Percentiles rank a stretch among this genome's conserved stretches.
phyloP scores from a whole-genome alignment of 2,113 vertebrate species.

The Xiphorhynchus elegans region DNA sequence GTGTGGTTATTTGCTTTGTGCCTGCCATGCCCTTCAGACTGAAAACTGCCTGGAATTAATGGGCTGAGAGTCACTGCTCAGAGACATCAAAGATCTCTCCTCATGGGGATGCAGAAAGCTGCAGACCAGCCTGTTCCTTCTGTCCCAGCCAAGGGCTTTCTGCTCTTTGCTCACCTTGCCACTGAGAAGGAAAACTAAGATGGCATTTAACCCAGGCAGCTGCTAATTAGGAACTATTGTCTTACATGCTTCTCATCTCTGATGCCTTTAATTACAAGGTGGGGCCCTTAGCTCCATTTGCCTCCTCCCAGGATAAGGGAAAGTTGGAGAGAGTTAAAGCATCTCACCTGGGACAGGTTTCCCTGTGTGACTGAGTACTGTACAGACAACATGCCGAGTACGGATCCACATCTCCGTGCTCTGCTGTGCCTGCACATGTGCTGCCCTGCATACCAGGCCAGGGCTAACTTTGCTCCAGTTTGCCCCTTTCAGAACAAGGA shows the following conservation, averaged over 20 bases:
- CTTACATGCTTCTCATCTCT: not conserved
- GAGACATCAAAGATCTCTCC: not conserved
- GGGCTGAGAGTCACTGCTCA: not conserved
- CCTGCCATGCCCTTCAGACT: not conserved
- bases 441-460: not conserved
- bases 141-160: not conserved
- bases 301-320: not conserved
- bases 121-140: not conserved
- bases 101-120: not conserved
- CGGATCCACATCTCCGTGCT: not conserved
- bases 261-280: conserved; percentile 12
- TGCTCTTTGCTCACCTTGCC: not conserved
- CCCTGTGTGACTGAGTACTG: not conserved
- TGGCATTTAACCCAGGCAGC: not conserved
- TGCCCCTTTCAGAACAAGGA: not conserved
- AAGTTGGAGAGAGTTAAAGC: not conserved
- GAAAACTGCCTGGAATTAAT: not conserved
- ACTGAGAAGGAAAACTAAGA: not conserved
- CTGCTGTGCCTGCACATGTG: not conserved
- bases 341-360: not conserved
- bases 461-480: not conserved
- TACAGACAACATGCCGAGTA: not conserved
- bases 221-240: not conserved
- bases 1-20: not conserved
- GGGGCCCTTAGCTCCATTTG: not conserved